Conservation (phyloP, 2,113 vertebrate species). For the Cephalopholis sonnerati region DNA sequence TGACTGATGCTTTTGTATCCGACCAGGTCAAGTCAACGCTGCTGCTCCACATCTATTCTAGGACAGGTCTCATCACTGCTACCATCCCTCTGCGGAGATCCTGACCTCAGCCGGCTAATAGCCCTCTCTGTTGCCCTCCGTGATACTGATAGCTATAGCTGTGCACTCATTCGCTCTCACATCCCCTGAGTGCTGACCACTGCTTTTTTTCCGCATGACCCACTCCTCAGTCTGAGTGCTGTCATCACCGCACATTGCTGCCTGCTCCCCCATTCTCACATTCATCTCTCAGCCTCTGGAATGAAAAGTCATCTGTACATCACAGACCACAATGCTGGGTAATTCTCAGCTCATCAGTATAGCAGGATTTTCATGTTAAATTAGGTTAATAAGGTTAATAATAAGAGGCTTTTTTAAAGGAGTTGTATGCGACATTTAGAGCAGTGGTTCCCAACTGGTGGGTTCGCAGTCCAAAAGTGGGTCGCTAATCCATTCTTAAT, state of each 20-base stretch:
- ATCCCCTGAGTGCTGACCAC: constrained; percentile 67
- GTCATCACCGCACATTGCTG: constrained; percentile 16
- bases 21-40: constrained; percentile 18
- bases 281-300: constrained; percentile 21
- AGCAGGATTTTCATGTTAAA: background rate
- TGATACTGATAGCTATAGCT: constrained; percentile 18
- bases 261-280: constrained; percentile 21
- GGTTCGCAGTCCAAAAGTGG: no score
- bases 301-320: constrained; percentile 3
- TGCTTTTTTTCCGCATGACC: constrained; percentile 54
- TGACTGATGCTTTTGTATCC: constrained; percentile 23
- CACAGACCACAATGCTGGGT: background rate
- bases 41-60: constrained; percentile 36
- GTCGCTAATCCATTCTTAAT: no score
- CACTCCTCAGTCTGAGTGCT: constrained; percentile 26
- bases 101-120: constrained; percentile 59
- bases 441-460: no score
- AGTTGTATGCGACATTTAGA: no score
- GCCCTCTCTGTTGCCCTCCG: constrained; percentile 29
- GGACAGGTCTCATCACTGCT: constrained; percentile 44
- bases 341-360: background rate
- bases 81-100: constrained; percentile 35
- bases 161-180: background rate
- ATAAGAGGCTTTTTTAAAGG: background rate
- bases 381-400: no score